These are phyloP conservation scores for Neoarius graeffei DNA, from an alignment of 2,113 vertebrate genomes.

Conservation along the genomic window DNA sequence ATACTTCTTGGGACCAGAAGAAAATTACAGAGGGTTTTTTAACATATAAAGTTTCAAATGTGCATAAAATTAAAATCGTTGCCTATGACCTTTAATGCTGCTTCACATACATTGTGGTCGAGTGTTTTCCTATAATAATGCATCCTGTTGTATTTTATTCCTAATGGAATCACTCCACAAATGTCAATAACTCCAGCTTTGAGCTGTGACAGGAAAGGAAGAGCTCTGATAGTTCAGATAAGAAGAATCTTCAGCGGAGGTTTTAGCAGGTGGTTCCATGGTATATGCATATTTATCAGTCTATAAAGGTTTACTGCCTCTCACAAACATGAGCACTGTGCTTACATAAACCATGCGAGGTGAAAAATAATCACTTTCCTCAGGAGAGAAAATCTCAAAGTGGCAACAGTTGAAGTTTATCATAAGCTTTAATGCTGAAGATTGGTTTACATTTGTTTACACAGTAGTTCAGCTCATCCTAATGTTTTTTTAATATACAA, in stretches of 20 bases:
- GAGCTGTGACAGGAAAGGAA: not conserved
- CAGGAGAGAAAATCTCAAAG: not conserved
- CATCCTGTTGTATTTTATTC: not conserved
- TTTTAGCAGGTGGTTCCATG: not conserved
- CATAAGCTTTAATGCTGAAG: not conserved
- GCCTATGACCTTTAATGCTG: not conserved
- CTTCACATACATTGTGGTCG: not conserved
- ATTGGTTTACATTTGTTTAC: not conserved
- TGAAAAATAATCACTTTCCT: not conserved
- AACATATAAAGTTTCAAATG: no score
- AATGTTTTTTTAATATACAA: not conserved
- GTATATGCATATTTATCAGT: not conserved
- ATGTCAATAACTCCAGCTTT: not conserved
- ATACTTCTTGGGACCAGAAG: no score
- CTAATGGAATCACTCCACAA: not conserved
- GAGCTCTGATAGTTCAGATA: not conserved
- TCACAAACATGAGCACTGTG: not conserved
- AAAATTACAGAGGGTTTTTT: no score
- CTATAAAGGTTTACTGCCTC: not conserved
- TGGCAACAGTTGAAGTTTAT: not conserved
- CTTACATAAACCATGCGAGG: not conserved
- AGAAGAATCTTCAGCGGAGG: not conserved
- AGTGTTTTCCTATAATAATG: not conserved
- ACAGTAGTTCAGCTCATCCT: not conserved
- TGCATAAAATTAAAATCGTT: no score